Base-by-base conservation (phyloP, 64 coral and sea anemone genomes). In the Acropora yongei region DNA sequence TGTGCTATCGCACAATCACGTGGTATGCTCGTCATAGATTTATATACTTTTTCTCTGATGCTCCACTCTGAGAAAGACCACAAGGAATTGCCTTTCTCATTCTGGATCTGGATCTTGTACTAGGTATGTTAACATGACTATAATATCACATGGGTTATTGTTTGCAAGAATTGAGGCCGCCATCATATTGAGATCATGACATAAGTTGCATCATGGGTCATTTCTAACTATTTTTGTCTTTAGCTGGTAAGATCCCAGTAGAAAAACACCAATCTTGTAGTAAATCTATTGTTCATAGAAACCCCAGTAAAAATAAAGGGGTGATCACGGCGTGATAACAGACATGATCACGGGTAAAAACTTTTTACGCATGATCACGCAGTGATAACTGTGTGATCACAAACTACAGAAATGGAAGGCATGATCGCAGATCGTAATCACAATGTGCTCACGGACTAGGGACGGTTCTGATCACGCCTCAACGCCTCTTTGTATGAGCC, bases 211-310 rank as follows among this genome's bases (percentile, higher is more conserved):
- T 77, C 10, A 86, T 69, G 67, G 83, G 67, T 69, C 30, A 86
- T 72, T 86, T 65, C 61, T 45, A 30, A 20, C 67, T 68, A 82
- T 82, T 63, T 82, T 82, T 82, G 79, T 82, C 79, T 82, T 82
- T 57, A 82, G 60, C 79, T 82, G 48, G 50, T 58, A 82, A 82
- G 79, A 82, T 82, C 12, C 47, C 8, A 82, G 30, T 82, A 82
- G 57, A 82, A 82, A 57, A 82, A 58, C 47, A 84, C 81, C 57
- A 84, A 67, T 63, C 81, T 49, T 84, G 17, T 67, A 84, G 61
- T 84, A 71, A 84, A 84, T 40, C 81, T 84, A 0, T 3, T 57
- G 79, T 57, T 82, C 81, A 84, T 84, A 68, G 20, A 84, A 66
- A 30, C 30, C 30, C 30, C 30, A 30, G 30, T 30, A 30, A 30